A percentile compares a stretch with the other conserved stretches of the same genome.
phyloP scores from a whole-genome alignment of 2,888 invertebrate genomes.

The Lymantria dispar region DNA sequence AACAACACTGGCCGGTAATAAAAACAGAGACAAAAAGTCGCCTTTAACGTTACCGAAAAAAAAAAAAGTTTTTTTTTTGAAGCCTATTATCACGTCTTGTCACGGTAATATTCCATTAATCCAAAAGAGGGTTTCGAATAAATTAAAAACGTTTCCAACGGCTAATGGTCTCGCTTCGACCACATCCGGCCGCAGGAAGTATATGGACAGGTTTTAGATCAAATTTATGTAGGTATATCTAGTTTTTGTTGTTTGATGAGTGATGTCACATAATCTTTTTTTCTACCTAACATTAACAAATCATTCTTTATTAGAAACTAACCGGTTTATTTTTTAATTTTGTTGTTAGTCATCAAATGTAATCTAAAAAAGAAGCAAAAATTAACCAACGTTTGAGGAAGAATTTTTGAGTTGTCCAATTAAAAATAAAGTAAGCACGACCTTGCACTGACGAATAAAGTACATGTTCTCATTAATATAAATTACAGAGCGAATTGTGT shows the following conservation, averaged over 20 bases:
- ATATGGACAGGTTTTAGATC: constrained; percentile 19
- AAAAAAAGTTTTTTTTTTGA: constrained; percentile 19
- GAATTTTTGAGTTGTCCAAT: not conserved
- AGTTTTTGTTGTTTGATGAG: constrained; percentile 3
- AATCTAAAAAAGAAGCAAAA: too few relatives aligned
- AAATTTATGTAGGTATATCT: constrained; percentile 10
- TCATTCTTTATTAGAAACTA: too few relatives aligned
- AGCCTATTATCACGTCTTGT: constrained; percentile 31
- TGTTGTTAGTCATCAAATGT: too few relatives aligned
- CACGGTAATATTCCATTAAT: constrained; percentile 42
- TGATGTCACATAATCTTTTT: not conserved
- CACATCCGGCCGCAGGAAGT: constrained; percentile 27
- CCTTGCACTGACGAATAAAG: constrained; percentile 29
- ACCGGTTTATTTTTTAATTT: too few relatives aligned
- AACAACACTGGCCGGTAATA: constrained; percentile 5
- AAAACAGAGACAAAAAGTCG: constrained; percentile 18
- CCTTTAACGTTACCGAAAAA: constrained; percentile 13
- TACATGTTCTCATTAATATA: too few relatives aligned
- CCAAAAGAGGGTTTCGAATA: constrained; percentile 37
- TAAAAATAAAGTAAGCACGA: constrained; percentile 33
- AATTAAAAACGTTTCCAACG: constrained; percentile 40
- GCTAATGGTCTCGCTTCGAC: constrained; percentile 40
- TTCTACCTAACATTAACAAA: too few relatives aligned
- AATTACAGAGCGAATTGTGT: too few relatives aligned
- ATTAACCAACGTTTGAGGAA: too few relatives aligned